Base-by-base conservation (phyloP, 1,140 invertebrate genomes). In the Papilio dardanus region DNA sequence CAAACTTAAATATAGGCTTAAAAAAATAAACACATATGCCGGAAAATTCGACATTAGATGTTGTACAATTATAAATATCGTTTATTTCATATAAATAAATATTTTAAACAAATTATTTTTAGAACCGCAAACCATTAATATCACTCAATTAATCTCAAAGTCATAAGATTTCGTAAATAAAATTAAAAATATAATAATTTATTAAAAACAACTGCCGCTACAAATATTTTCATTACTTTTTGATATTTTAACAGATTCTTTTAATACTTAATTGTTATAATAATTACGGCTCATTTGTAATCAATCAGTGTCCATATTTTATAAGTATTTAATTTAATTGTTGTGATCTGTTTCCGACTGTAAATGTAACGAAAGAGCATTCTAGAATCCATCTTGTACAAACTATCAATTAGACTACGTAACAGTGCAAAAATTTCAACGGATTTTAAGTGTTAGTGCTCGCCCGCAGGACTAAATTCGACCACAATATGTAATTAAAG, bases 201-300 rank as follows among this genome's bases (percentile, higher is more conserved):
- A 12, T 10, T 30, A 5, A 28, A 62, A 62, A 30, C 21, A 62
- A 28, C 21, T 7, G 24, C 54, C 12, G 5, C 30, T 16, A 62
- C 24, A 62, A 62, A 62, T 62, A 30, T 62, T n/a, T n/a, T n/a
- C n/a, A n/a, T n/a, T n/a, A n/a, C n/a, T 35, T 35, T 67, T 35
- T 19, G 16, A 65, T 19, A 67, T 30, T n/a, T 66, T 67, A 19
- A 37, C 31, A 67, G 31, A 35, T 67, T 67, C 35, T 69, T 42
- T 33, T 69, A 35, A 40, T 42, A n/a, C n/a, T n/a, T n/a, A 69
- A 69, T 24, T 58, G 24, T 62, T 24, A 24, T 28, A 30, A 3
- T 62, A 30, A 62, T 62, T 30, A 62, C 21, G 2, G 3, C 21
- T 62, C 54, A 62, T 58, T 58, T 62, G 21, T 62, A 62, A 62